Base-by-base conservation (phyloP, 2,113 vertebrate species). In the Prolemur simus region DNA sequence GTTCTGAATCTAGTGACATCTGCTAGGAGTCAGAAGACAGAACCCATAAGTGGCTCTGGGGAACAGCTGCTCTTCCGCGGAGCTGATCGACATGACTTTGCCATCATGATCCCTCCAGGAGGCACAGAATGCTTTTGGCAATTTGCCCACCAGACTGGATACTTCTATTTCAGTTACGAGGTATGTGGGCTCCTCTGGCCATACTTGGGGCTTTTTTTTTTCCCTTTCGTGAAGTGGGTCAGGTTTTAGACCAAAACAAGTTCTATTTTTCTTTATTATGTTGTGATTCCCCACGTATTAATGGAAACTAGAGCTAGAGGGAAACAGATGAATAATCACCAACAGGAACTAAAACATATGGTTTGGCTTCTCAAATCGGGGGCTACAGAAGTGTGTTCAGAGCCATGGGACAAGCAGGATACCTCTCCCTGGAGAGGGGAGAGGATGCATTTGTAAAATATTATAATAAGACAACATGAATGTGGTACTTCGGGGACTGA, bases 161-260 rank as follows among this genome's bases (percentile, higher is more conserved):
- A 49, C 21, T 99, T 99, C 98, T 99, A 99, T 98, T 99, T 99
- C 96, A 99, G 96, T 97, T 99, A 99, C 2, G 99, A 99, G 99
- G 99, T 52, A 49, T 4, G 4, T 42, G 1, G 5, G 20, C 71
- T 89, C 74, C 63, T 92, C 66, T 66, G 68, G 58, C 49, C 81
- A 89, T n/a, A n/a, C 0, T 5, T 21, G 39, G 68, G n/a, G 3
- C 21, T 64, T 87, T 32, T 10, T 77, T 60, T 69, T 84, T 58
- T 64, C 81, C 69, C 45, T 95, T 96, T 68, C 68, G 37, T 81
- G 73, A 81, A 91, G 37, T 54, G 21, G 81, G 13, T 89, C 73
- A 76, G 29, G 54, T 82, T 87, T 96, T 94, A 80, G 13, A 76
- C 13, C n/a, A 94, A 83, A 60, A 64, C 39, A 73, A 78, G 34